A percentile compares a stretch with the other conserved stretches of the same genome.
These are phyloP conservation scores for Cottoperca gobio DNA, from an alignment of 2,797 vertebrate genomes.

Conservation along the genomic window DNA sequence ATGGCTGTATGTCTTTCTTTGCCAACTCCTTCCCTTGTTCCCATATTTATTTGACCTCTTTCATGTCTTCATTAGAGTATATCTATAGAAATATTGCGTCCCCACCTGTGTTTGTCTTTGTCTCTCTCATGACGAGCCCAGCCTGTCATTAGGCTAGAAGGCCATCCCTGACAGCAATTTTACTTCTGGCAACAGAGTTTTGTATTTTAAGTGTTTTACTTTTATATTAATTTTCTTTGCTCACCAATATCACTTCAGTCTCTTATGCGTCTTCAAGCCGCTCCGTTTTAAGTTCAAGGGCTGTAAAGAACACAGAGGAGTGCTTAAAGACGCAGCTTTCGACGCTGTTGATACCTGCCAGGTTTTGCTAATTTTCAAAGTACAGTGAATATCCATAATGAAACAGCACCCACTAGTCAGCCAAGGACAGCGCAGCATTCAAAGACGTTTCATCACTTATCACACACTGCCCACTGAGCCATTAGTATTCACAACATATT, in stretches of 20 bases:
- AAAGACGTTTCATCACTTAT: slow-evolving; percentile 77
- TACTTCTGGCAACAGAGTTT: slow-evolving; percentile 68
- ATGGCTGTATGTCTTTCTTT: slow-evolving; percentile 49
- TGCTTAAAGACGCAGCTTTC: slow-evolving; percentile 73
- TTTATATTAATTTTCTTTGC: slow-evolving; percentile 76
- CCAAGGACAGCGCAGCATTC: slow-evolving; percentile 76
- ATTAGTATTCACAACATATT: slow-evolving; percentile 77
- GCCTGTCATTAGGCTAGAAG: slow-evolving; percentile 65
- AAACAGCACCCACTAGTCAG: slow-evolving; percentile 72
- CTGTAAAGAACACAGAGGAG: slow-evolving; percentile 70
- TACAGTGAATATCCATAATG: slow-evolving; percentile 70
- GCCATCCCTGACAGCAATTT: slow-evolving; percentile 65
- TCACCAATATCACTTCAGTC: slow-evolving; percentile 65
- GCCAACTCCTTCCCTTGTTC: slow-evolving; percentile 46
- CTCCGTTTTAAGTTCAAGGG: slow-evolving; percentile 76
- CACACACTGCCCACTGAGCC: slow-evolving; percentile 70
- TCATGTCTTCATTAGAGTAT: slow-evolving; percentile 52
- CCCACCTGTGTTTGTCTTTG: slow-evolving; percentile 59
- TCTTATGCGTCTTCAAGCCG: slow-evolving; percentile 67
- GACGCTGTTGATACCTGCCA: slow-evolving; percentile 78
- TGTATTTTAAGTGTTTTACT: slow-evolving; percentile 79
- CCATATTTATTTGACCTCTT: slow-evolving; percentile 62
- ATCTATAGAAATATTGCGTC: slow-evolving; percentile 59
- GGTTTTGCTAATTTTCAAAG: slow-evolving; percentile 81
- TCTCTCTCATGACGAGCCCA: slow-evolving; percentile 57